Percentiles rank a stretch among this genome's conserved stretches.
Evolutionary conservation across 2,797 vertebrate genomes (phyloP).

Genomic region (Poecilia wingei): DNA sequence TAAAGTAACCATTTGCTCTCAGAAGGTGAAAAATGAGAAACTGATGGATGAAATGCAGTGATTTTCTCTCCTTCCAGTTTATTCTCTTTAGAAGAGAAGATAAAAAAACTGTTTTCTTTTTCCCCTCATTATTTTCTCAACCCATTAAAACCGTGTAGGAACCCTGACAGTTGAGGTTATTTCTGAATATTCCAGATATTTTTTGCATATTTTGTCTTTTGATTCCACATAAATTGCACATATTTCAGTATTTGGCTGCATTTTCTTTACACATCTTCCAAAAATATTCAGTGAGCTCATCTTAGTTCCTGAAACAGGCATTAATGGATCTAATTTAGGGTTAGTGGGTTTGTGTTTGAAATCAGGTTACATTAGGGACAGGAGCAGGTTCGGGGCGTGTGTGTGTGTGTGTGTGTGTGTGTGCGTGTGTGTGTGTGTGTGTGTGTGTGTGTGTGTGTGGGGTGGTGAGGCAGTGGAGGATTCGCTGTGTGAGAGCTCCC

Average conservation of each 20-base stretch:
- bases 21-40: neutral
- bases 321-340: neutral
- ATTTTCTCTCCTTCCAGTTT: neutral
- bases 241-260: neutral
- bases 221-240: neutral
- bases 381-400: neutral
- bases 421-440: neutral
- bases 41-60: neutral
- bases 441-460: conserved; percentile 4
- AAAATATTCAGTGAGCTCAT: neutral
- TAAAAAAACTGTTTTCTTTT: neutral
- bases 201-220: neutral
- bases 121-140: neutral
- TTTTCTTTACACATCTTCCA: neutral
- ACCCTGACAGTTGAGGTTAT: neutral
- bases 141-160: neutral
- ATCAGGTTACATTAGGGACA: neutral
- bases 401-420: neutral
- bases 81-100: neutral
- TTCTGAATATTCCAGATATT: neutral
- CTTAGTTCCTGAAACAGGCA: neutral
- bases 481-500: conserved; percentile 83
- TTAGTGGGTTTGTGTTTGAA: neutral
- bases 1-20: neutral
- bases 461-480: conserved; percentile 43